A percentile compares a stretch with the other conserved stretches of the same genome.
These are phyloP conservation scores for Intellagama lesueurii DNA, from an alignment of 2,797 vertebrate genomes.

Conservation along the genomic window DNA sequence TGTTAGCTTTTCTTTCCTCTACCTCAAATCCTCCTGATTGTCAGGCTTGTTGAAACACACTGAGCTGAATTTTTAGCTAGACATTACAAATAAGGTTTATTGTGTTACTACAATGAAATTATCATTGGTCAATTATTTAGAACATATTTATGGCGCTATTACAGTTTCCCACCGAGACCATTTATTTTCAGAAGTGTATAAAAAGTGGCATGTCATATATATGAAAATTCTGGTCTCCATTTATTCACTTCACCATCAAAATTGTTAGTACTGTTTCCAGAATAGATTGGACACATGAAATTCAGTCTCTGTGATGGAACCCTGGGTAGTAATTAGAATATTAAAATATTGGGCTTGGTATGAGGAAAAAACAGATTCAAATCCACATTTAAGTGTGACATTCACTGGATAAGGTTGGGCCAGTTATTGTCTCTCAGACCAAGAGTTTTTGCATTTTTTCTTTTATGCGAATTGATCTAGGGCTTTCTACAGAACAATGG, in stretches of 20 bases:
- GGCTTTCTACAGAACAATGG: no score
- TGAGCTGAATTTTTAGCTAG: constrained; percentile 30
- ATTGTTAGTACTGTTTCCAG: neutral
- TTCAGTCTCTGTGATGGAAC: neutral
- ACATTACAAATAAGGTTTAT: constrained; percentile 9
- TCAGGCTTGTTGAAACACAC: constrained; percentile 30
- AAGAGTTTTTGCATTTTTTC: neutral
- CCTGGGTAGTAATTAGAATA: neutral
- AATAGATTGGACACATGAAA: neutral
- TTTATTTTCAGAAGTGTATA: constrained; percentile 17
- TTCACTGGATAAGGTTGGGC: neutral
- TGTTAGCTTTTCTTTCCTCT: constrained; percentile 24
- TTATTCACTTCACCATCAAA: neutral
- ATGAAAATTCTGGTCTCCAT: neutral
- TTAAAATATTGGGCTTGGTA: neutral
- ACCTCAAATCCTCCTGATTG: neutral
- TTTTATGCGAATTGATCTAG: neutral
- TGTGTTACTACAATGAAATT: neutral
- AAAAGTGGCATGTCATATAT: neutral
- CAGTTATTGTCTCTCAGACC: neutral
- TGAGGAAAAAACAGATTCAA: neutral
- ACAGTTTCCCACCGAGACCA: neutral
- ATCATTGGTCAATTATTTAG: constrained; percentile 5
- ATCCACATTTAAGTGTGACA: neutral
- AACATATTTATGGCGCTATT: constrained; percentile 20